Base-by-base conservation (phyloP, 2,113 vertebrate genomes). In the Struthio camelus region DNA sequence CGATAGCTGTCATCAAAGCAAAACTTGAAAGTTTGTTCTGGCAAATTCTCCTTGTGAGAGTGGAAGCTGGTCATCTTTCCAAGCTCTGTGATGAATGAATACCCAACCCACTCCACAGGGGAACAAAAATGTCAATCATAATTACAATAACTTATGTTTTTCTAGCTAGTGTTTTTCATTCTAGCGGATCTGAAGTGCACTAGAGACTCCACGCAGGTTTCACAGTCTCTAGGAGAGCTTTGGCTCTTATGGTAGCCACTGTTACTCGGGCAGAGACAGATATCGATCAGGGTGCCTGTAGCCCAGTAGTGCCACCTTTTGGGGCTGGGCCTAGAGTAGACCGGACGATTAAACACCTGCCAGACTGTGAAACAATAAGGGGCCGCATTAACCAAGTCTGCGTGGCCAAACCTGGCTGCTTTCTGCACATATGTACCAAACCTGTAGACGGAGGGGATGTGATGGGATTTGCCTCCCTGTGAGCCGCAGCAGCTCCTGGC, bases 391-490 rank as follows among this genome's bases (percentile, higher is more conserved):
- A 28, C 30, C 19, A 34, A 30, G 19, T 34, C 44, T 65, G 15
- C n/a, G 12, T 77, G 85, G 50, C n/a, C 78, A 65, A 81, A 78
- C 18, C n/a, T 22, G 27, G 0, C 19, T 44, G n/a, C 58, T 30
- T 38, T 62, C 66, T 58, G 40, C 18, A 32, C 40, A 65, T 17
- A 42, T 14, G 54, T 30, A 32, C 30, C 32, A 44, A 18, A 22
- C 44, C 30, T 22, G 32, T 46, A 12, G 10, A 10, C 14, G 28
- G 30, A 12, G 40, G 76, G 27, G 64, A 34, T 16, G n/a, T 32
- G 25, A 40, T n/a, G 23, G 64, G 0, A 0, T 64, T 73, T 0
- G 4, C 53, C 58, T 34, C 27, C 38, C 7, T 64, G 46, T 6
- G 17, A 27, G 11, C 36, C 56, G n/a, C 61, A 24, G 67, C 76